Conservation (phyloP, 1,140 invertebrate species). For the Plodia interpunctella region DNA sequence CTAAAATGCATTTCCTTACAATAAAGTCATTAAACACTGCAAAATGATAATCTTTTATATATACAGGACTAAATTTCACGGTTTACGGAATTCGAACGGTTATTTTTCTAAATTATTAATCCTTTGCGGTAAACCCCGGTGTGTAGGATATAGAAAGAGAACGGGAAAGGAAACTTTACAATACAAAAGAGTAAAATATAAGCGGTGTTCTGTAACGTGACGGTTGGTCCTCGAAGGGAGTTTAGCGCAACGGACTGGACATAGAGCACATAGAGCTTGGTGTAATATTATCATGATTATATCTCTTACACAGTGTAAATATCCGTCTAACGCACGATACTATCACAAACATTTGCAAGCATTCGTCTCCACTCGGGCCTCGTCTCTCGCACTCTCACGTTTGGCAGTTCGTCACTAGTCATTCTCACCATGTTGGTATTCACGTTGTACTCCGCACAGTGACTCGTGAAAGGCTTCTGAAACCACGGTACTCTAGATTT, state of each 20-base stretch:
- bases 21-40: constrained; percentile 61
- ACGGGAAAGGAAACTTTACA: constrained; percentile 25
- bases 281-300: constrained; percentile 68
- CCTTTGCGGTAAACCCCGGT: constrained; percentile 47
- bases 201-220: constrained; percentile 25
- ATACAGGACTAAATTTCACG: constrained; percentile 68
- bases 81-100: constrained; percentile 58
- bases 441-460: constrained; percentile 44
- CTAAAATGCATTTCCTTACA: constrained; percentile 75
- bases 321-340: constrained; percentile 34
- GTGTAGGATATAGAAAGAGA: constrained; percentile 34
- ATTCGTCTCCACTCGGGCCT: constrained; percentile 17
- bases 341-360: constrained; percentile 28
- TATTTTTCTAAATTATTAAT: constrained; percentile 48
- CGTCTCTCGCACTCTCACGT: constrained; percentile 26
- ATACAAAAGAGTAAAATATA: constrained; percentile 23
- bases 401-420: constrained; percentile 69
- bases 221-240: constrained; percentile 36
- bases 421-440: constrained; percentile 56
- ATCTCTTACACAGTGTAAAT: constrained; percentile 64
- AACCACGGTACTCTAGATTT: constrained; percentile 11
- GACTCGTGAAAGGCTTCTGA: not conserved
- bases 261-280: constrained; percentile 55
- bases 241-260: constrained; percentile 47
- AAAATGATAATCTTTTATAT: constrained; percentile 66